These are phyloP conservation scores for Telenomus remus DNA, from an alignment of 1,140 invertebrate species.

Conservation along the genomic window DNA sequence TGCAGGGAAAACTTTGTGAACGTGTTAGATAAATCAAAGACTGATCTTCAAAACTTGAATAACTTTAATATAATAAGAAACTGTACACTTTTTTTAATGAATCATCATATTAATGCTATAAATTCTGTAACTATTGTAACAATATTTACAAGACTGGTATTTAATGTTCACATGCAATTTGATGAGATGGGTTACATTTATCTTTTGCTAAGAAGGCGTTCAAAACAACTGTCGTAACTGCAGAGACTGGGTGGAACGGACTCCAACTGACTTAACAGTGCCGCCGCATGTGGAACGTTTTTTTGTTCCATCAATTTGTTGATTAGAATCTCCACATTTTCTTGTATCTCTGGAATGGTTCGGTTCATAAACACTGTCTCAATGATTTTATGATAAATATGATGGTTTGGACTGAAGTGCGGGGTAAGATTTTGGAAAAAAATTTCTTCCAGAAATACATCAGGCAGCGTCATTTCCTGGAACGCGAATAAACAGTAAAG, in stretches of 20 bases:
- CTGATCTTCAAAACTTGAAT: too few species aligned
- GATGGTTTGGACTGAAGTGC: constrained; percentile 66
- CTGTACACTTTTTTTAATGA: too few species aligned
- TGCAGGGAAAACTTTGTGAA: constrained; percentile 15
- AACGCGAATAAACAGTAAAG: constrained; percentile 13
- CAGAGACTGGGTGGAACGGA: constrained; percentile 66
- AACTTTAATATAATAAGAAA: too few species aligned
- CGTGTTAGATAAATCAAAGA: too few species aligned
- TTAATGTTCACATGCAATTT: too few species aligned
- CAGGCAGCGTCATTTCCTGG: constrained; percentile 59
- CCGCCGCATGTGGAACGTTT: constrained; percentile 67
- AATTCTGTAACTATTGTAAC: not conserved
- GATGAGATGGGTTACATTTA: not conserved
- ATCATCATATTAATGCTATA: too few species aligned
- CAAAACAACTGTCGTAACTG: constrained; percentile 68
- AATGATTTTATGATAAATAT: constrained; percentile 67
- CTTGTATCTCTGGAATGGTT: constrained; percentile 61
- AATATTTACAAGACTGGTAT: not conserved
- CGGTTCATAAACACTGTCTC: constrained; percentile 68
- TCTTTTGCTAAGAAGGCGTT: constrained; percentile 64
- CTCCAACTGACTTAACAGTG: constrained; percentile 67
- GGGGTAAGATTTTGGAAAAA: constrained; percentile 70
- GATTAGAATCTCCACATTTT: constrained; percentile 65
- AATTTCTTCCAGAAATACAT: constrained; percentile 67
- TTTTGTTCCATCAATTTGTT: constrained; percentile 65